phyloP scores from a whole-genome alignment of 2,888 invertebrate species.

The Uropetala carovei region DNA sequence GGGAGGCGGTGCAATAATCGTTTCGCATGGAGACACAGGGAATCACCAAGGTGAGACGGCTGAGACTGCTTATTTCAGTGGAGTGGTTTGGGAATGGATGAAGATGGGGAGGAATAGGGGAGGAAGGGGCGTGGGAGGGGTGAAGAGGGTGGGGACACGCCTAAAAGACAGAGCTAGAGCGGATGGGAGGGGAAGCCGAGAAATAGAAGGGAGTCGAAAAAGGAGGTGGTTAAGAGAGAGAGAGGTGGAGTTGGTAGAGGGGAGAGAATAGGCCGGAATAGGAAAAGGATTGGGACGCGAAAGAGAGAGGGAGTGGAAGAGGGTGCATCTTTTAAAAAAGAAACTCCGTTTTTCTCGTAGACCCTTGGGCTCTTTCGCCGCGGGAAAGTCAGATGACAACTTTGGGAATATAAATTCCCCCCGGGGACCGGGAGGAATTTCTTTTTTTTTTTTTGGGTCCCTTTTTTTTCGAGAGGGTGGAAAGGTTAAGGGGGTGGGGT shows the following conservation, averaged over 20 bases:
- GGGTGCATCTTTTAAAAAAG: constrained; percentile 27
- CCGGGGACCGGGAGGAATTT: constrained; percentile 20
- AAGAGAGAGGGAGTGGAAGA: neutral
- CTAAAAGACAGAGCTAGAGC: neutral
- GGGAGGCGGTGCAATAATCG: constrained; percentile 20
- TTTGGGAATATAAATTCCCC: constrained; percentile 49
- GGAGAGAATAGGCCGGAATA: neutral
- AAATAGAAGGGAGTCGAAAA: neutral
- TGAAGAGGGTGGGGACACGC: neutral
- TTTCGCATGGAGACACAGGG: neutral
- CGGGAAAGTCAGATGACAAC: constrained; percentile 51
- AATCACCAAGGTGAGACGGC: constrained; percentile 37
- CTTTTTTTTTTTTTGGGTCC: neutral
- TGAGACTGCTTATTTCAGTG: constrained; percentile 33
- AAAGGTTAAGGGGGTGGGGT: neutral
- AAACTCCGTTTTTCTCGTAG: constrained; percentile 25
- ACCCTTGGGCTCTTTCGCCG: neutral
- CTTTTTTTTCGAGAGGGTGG: neutral
- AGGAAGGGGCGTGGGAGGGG: neutral
- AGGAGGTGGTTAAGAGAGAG: neutral
- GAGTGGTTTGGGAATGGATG: neutral
- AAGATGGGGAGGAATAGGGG: neutral
- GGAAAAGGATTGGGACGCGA: neutral
- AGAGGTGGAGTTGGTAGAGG: neutral
- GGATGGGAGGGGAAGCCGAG: neutral